Percentiles rank a stretch among this genome's conserved stretches.
Conservation (phyloP, 2,888 invertebrate species). For the Esperia sulphurella region DNA sequence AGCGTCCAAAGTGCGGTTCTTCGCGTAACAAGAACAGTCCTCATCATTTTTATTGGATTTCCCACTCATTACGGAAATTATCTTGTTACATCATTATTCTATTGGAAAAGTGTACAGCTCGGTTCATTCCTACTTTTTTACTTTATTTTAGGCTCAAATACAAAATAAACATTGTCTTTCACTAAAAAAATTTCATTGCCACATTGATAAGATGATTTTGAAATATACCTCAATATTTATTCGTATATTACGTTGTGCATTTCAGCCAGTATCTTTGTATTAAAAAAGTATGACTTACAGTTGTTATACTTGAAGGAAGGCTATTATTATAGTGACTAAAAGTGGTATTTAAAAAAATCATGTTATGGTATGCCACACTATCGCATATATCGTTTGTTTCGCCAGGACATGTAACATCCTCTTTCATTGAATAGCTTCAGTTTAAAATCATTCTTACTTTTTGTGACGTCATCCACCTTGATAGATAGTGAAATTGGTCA, state of each 20-base stretch:
- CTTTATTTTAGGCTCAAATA: background rate
- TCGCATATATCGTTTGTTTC: too few relatives aligned
- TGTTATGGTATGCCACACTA: too few relatives aligned
- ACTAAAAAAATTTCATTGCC: conserved; percentile 20
- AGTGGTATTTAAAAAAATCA: too few relatives aligned
- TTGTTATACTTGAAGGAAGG: too few relatives aligned
- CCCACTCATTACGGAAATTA: conserved; percentile 42
- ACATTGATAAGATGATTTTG: background rate
- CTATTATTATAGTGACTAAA: too few relatives aligned
- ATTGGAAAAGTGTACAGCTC: conserved; percentile 22
- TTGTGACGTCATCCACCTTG: too few relatives aligned
- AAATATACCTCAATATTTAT: too few relatives aligned
- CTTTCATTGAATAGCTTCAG: too few relatives aligned
- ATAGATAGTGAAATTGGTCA: too few relatives aligned
- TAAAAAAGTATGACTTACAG: background rate
- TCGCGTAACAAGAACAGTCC: conserved; percentile 26
- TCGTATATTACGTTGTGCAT: too few relatives aligned
- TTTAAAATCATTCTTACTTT: too few relatives aligned
- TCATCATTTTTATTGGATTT: conserved; percentile 29
- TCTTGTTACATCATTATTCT: conserved; percentile 26
- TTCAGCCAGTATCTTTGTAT: background rate
- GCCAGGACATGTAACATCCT: too few relatives aligned
- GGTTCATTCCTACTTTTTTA: conserved; percentile 19
- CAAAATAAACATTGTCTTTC: background rate
- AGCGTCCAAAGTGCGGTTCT: conserved; percentile 24